phyloP scores from a whole-genome alignment of 1,140 invertebrate genomes.

The Lepidurus packardi region DNA sequence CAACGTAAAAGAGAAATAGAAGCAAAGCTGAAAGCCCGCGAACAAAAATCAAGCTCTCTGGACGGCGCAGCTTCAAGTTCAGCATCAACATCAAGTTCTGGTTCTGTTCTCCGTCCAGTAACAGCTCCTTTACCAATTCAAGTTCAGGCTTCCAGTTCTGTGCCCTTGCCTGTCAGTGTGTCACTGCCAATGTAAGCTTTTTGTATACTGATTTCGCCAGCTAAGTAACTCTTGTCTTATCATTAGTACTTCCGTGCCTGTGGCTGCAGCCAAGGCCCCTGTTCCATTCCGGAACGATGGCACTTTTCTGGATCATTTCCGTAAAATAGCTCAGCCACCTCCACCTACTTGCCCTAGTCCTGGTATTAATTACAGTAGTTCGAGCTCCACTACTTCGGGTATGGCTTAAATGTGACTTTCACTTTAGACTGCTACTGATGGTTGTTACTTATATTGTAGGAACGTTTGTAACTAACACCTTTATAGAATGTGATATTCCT shows the following conservation, averaged over 20 bases:
- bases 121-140: background rate
- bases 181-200: background rate
- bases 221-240: background rate
- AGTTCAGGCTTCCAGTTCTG: background rate
- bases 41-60: background rate
- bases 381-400: background rate
- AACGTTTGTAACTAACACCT: background rate
- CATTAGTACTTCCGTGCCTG: background rate
- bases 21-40: slow-evolving; percentile 25
- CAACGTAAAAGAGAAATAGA: slow-evolving; percentile 33
- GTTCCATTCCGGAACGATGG: slow-evolving; percentile 40
- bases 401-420: background rate
- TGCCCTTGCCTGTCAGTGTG: background rate
- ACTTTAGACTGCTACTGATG: background rate
- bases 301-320: slow-evolving; percentile 41
- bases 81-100: slow-evolving; percentile 20
- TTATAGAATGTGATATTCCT: slow-evolving; percentile 16
- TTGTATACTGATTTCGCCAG: background rate
- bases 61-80: slow-evolving; percentile 14
- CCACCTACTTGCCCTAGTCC: background rate
- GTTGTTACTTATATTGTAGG: slow-evolving; percentile 1
- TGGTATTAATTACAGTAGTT: background rate
- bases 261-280: background rate
- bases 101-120: background rate
- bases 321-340: slow-evolving; percentile 38